These are phyloP conservation scores for Oreocharis arfaki DNA, from an alignment of 2,113 vertebrate species.

Conservation along the genomic window DNA sequence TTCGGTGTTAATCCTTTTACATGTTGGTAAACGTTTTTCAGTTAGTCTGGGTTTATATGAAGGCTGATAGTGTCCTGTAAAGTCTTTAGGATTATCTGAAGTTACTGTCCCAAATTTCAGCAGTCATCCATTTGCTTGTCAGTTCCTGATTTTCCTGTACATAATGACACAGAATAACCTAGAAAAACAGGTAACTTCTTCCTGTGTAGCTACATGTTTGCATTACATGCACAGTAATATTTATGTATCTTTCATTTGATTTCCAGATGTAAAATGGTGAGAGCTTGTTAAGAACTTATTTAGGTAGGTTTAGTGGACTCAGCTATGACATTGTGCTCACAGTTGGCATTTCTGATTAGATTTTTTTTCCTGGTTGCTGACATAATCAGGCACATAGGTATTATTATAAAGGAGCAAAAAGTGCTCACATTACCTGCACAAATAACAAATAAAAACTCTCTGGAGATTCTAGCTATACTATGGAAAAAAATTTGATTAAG, in stretches of 20 bases:
- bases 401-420: neutral
- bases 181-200: neutral
- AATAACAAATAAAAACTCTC: neutral
- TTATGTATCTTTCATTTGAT: neutral
- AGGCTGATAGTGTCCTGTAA: neutral
- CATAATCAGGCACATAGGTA: neutral
- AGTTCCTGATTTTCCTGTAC: neutral
- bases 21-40: neutral
- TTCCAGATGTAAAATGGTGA: neutral
- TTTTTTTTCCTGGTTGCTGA: neutral
- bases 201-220: neutral
- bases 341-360: neutral
- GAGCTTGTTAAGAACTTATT: neutral
- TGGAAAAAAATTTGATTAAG: neutral
- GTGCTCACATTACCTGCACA: neutral
- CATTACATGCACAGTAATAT: neutral
- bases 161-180: neutral
- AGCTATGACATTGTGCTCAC: neutral
- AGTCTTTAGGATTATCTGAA: neutral
- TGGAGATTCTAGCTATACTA: neutral
- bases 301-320: neutral
- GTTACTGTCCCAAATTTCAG: neutral
- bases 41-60: neutral
- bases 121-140: neutral
- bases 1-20: neutral